Percentiles rank a stretch among this genome's conserved stretches.
Evolutionary conservation across 2,888 invertebrate species (phyloP).

Genomic region (Drosophila incognita): DNA sequence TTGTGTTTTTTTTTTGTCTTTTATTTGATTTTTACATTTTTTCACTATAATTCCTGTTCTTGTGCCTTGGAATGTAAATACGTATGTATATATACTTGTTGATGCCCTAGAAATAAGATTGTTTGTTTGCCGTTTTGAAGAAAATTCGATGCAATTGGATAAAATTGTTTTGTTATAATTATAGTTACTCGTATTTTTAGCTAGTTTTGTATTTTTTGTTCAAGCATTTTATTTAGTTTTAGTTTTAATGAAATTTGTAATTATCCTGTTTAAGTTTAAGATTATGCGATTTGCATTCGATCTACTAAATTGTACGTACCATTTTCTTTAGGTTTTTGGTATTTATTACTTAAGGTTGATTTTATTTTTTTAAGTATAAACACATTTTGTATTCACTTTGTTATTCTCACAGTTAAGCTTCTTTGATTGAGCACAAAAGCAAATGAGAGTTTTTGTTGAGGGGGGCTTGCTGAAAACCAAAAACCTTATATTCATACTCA

Average conservation of each 20-base stretch:
- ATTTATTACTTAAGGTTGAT: constrained; percentile 40
- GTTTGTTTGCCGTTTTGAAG: constrained; percentile 71
- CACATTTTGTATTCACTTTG: constrained; percentile 63
- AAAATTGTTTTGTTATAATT: constrained; percentile 56
- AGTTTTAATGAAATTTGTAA: constrained; percentile 15
- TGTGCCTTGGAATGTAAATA: constrained; percentile 49
- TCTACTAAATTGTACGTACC: constrained; percentile 57
- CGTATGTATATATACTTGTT: constrained; percentile 33
- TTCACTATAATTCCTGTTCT: constrained; percentile 27
- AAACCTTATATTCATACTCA: constrained; percentile 51
- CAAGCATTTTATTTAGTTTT: constrained; percentile 45
- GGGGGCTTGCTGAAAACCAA: constrained; percentile 47
- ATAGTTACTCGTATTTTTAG: constrained; percentile 36
- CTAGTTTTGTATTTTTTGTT: constrained; percentile 33
- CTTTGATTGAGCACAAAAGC: constrained; percentile 85
- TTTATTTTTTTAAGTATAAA: constrained; percentile 37
- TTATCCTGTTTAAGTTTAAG: constrained; percentile 45
- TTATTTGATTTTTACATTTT: constrained; percentile 11
- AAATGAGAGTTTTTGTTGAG: constrained; percentile 68
- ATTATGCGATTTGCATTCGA: constrained; percentile 53
- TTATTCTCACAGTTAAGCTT: constrained; percentile 85
- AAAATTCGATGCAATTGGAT: constrained; percentile 79
- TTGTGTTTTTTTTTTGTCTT: constrained; percentile 43
- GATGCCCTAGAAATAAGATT: constrained; percentile 71
- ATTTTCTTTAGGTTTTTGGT: constrained; percentile 58